Base-by-base conservation (phyloP, 2,113 vertebrate species). In the Vireo altiloquus region DNA sequence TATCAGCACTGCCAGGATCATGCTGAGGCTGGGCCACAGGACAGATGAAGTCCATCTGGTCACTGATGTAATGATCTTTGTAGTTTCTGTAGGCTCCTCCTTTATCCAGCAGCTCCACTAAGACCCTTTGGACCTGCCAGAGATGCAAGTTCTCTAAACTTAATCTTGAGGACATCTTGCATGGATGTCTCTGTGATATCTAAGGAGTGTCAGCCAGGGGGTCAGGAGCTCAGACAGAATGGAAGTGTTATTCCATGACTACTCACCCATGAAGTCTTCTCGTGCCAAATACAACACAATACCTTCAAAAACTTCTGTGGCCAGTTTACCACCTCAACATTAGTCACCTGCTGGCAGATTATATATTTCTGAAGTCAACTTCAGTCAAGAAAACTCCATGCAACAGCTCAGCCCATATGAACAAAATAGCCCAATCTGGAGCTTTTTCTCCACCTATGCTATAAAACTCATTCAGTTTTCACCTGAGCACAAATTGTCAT, bases 371-470 rank as follows among this genome's bases (percentile, higher is more conserved):
- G 28, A 70, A 61, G 10, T 9, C 12, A 66, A 47, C 23, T 82
- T 54, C 13, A 68, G 47, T 47, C 47, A 71, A 66, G 56, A 85
- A 75, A 64, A 16, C 11, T 37, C 15, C 10, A 14, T 0, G 0
- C 23, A 71, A 13, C 18, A 75, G 15, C n/a, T 84, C 33, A 70
- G 35, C 28, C 15, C 10, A 15, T 33, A 46, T 8, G 23, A 87
- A 46, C 25, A 74, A 75, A 70, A 74, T 19, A 54, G 31, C 11
- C 70, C 24, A 69, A 11, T 24, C 20, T 13, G 5, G 59, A 84
- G 12, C 16, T 33, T 81, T 60, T 25, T 70, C 42, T 94, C 14
- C 30, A 75, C 13, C 13, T n/a, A 4, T 0, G 1, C 13, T 59
- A 30, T 37, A 70, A 74, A 84, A 52, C 5, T 47, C 9, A 44